phyloP scores from a whole-genome alignment of 2,113 vertebrate genomes.

The Elgaria multicarinata region DNA sequence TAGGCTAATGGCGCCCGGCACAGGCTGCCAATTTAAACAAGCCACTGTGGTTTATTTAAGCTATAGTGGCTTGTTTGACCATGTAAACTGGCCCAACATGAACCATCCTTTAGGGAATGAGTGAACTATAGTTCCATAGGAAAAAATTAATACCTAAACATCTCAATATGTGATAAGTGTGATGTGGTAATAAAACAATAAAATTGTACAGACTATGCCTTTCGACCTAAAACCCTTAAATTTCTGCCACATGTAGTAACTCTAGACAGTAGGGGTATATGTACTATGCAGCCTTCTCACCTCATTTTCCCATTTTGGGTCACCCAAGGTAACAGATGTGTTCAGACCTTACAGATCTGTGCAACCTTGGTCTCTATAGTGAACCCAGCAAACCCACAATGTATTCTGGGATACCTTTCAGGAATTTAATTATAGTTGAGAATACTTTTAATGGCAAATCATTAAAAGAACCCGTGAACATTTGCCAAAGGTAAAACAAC shows the following conservation, averaged over 20 bases:
- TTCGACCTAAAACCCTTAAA: not conserved
- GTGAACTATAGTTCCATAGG: not conserved
- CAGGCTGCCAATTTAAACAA: too few species aligned
- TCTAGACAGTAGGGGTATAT: not conserved
- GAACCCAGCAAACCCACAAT: not conserved
- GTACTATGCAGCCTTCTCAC: not conserved
- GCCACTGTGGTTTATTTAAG: too few species aligned
- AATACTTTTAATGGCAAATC: not conserved
- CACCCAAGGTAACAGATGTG: not conserved
- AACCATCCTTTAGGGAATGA: not conserved
- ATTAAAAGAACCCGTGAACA: not conserved
- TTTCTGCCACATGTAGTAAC: not conserved
- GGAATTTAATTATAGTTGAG: not conserved
- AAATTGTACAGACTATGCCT: not conserved
- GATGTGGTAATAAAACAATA: not conserved
- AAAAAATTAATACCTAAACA: not conserved
- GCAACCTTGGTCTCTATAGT: not conserved
- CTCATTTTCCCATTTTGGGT: not conserved
- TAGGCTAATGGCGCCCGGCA: too few species aligned
- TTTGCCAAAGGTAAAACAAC: not conserved
- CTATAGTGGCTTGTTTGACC: too few species aligned
- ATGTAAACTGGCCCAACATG: too few species aligned
- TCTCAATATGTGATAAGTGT: not conserved
- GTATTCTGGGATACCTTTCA: not conserved
- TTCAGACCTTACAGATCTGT: not conserved